phyloP scores from a whole-genome alignment of 1,140 invertebrate genomes.

The Laupala kohalensis region DNA sequence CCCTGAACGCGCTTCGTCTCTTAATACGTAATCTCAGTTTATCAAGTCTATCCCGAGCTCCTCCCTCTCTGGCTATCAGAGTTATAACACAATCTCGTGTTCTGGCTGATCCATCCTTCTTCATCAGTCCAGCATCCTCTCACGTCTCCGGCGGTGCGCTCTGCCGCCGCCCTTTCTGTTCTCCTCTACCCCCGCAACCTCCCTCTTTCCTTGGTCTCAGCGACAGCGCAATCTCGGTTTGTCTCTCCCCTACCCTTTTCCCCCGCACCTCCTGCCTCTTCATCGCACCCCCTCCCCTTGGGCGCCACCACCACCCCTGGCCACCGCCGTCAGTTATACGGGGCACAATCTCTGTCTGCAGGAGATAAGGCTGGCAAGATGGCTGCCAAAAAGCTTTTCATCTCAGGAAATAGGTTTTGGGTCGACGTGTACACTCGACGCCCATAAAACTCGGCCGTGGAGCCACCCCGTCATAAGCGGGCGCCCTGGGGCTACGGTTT shows the following conservation, averaged over 20 bases:
- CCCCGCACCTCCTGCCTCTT: neutral
- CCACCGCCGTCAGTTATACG: slow-evolving; percentile 2
- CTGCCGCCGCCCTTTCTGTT: too few relatives aligned
- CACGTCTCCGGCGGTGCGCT: too few relatives aligned
- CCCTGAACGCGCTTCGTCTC: neutral
- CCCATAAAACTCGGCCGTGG: neutral
- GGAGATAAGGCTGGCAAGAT: slow-evolving; percentile 6
- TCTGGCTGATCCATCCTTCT: neutral
- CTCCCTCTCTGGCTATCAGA: neutral
- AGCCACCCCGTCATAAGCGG: neutral
- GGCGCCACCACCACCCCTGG: neutral
- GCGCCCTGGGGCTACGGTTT: neutral
- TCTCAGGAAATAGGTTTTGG: slow-evolving; percentile 10
- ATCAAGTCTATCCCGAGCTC: neutral
- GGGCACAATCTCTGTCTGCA: slow-evolving; percentile 7
- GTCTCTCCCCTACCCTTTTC: neutral
- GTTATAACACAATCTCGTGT: neutral
- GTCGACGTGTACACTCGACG: slow-evolving; percentile 4
- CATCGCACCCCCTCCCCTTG: neutral
- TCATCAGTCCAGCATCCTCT: neutral
- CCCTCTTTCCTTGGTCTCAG: neutral
- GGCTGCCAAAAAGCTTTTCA: slow-evolving; percentile 5
- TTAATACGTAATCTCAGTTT: slow-evolving; percentile 7
- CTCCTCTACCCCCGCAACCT: neutral
- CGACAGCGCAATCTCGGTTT: slow-evolving; percentile 4